Percentiles rank a stretch among this genome's conserved stretches.
phyloP scores from a whole-genome alignment of 2,113 vertebrate species.

The Carlito syrichta region DNA sequence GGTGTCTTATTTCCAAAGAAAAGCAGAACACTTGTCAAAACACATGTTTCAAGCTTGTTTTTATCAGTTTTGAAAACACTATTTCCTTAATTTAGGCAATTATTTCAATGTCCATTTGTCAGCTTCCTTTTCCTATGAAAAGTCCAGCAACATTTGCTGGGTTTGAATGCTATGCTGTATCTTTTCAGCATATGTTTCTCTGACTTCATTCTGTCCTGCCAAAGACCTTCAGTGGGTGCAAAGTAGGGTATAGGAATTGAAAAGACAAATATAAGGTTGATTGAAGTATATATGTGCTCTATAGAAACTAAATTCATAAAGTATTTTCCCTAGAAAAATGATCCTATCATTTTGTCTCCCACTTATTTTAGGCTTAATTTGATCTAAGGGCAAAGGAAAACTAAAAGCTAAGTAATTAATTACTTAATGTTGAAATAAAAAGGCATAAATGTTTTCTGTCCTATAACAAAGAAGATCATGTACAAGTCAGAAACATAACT shows the following conservation, averaged over 20 bases:
- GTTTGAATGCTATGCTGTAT: not conserved
- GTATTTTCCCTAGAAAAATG: not conserved
- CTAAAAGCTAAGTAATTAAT: not conserved
- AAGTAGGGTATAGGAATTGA: not conserved
- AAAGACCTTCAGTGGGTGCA: not conserved
- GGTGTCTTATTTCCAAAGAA: not conserved
- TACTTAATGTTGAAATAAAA: not conserved
- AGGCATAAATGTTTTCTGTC: not conserved
- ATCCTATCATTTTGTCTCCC: not conserved
- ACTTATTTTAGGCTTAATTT: not conserved
- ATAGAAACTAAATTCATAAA: not conserved
- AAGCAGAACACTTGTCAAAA: conserved; percentile 25
- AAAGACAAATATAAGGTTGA: conserved; percentile 23
- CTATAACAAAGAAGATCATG: not conserved
- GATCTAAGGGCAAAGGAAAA: not conserved
- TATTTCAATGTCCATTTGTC: conserved; percentile 46
- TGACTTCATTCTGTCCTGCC: conserved; percentile 48
- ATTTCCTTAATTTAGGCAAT: conserved; percentile 17
- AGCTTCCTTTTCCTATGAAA: not conserved
- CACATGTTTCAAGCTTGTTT: conserved; percentile 27
- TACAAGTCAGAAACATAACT: not conserved
- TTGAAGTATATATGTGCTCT: not conserved
- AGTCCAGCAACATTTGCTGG: not conserved
- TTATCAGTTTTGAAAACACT: not conserved
- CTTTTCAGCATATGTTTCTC: not conserved